Evolutionary conservation across 2,797 vertebrate genomes (phyloP).

Genomic region (Hypotaenidia okinawae): DNA sequence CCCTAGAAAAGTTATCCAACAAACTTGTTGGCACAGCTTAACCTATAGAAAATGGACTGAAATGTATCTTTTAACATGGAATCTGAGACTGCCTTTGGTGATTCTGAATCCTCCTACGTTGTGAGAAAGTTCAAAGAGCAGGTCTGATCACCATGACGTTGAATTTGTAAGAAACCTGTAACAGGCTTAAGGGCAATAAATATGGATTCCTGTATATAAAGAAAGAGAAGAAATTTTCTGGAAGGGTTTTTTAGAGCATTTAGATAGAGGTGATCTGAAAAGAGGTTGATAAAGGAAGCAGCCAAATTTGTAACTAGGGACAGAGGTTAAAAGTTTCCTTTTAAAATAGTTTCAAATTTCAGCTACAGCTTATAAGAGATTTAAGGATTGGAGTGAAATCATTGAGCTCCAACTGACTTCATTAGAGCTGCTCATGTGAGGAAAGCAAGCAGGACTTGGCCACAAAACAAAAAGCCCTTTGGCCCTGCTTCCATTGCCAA

Average conservation of each 20-base stretch:
- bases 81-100: neutral
- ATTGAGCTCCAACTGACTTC: conserved; percentile 31
- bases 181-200: conserved; percentile 21
- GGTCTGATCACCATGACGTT: neutral
- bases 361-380: conserved; percentile 2
- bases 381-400: conserved; percentile 22
- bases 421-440: conserved; percentile 22
- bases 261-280: neutral
- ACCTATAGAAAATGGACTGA: neutral
- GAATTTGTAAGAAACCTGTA: neutral
- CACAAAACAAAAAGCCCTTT: conserved; percentile 7
- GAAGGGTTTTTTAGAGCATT: neutral
- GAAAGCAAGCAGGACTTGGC: conserved; percentile 52
- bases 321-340: conserved; percentile 12
- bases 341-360: conserved; percentile 28
- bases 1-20: neutral
- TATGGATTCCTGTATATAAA: neutral
- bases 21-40: neutral
- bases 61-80: neutral
- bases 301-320: conserved; percentile 16
- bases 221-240: neutral
- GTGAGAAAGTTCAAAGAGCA: conserved; percentile 23
- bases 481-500: conserved; percentile 55
- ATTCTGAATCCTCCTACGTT: neutral
- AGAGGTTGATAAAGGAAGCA: neutral